Evolutionary conservation across 2,113 vertebrate genomes (phyloP).

Genomic region (Oreochromis niloticus): DNA sequence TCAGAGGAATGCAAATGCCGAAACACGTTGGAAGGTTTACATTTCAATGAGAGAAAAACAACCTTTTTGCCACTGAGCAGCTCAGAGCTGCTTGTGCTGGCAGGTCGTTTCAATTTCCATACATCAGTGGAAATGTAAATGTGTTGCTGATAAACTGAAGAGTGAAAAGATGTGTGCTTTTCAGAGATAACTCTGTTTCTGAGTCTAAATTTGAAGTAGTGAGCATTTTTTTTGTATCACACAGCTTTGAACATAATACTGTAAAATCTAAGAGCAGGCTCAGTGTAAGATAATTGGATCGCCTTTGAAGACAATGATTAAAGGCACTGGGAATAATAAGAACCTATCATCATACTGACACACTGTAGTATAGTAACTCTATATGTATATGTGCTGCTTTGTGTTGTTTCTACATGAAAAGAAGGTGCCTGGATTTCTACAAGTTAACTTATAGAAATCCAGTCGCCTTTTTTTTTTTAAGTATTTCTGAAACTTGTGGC

Average conservation of each 20-base stretch:
- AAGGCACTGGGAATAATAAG: slow-evolving; percentile 40
- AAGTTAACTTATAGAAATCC: too few species aligned
- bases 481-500: background rate
- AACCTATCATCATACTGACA: slow-evolving; percentile 19
- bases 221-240: background rate
- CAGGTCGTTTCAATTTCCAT: slow-evolving; percentile 39
- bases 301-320: slow-evolving; percentile 1
- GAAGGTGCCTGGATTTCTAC: too few species aligned
- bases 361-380: background rate
- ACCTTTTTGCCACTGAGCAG: slow-evolving; percentile 53
- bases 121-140: slow-evolving; percentile 50
- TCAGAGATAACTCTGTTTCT: background rate
- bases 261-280: background rate
- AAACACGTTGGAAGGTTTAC: slow-evolving; percentile 50
- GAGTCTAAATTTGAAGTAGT: background rate
- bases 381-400: background rate
- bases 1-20: slow-evolving; percentile 59
- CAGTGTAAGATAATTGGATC: background rate
- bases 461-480: too few species aligned
- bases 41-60: slow-evolving; percentile 72
- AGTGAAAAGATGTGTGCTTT: slow-evolving; percentile 10
- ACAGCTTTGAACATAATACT: background rate
- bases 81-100: slow-evolving; percentile 5
- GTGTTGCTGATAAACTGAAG: background rate
- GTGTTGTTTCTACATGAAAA: background rate